Base-by-base conservation (phyloP, 2,888 invertebrate genomes). In the Erebia palarica region DNA sequence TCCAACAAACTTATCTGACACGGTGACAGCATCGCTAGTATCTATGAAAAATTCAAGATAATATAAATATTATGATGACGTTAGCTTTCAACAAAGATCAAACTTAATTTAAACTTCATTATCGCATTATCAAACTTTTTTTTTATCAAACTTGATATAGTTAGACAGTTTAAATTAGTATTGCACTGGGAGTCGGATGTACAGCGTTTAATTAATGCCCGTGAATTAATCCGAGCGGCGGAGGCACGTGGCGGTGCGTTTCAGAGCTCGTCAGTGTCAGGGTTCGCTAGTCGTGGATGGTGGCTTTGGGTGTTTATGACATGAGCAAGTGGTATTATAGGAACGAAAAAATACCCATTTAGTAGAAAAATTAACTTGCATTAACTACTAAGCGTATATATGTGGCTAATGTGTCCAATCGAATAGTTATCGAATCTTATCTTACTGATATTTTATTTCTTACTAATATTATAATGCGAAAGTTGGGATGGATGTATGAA, bases 151-250 rank as follows among this genome's bases (percentile, higher is more conserved):
- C n/a, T n/a, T n/a, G n/a, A n/a, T n/a, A n/a, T n/a, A 42, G 51
- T 44, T 64, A 66, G 70, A 70, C 75, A 70, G 72, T 70, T 76
- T 74, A 76, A 79, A 78, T 77, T 77, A 76, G 76, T 76, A 75
- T 75, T 74, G 74, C 76, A 70, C 60, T 57, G 58, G 49, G 64
- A 36, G 49, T 58, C 61, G 11, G 73, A 76, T 79, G 76, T 76
- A 79, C 79, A 78, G 74, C 70, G 79, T 82, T 85, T 84, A 85
- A 85, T 85, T 84, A 86, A 83, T 81, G 81, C 80, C 79, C 76
- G 76, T 72, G 80, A 79, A 81, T 83, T 84, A 84, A 84, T 81
- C 80, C 80, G 77, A 76, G 75, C 73, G 75, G 74, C 53, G 73
- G 77, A 79, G 81, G 80, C 80, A 80, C 80, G 82, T 81, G 73